Evolutionary conservation across 1,140 invertebrate genomes (phyloP).

Genomic region (Heliconius himera): DNA sequence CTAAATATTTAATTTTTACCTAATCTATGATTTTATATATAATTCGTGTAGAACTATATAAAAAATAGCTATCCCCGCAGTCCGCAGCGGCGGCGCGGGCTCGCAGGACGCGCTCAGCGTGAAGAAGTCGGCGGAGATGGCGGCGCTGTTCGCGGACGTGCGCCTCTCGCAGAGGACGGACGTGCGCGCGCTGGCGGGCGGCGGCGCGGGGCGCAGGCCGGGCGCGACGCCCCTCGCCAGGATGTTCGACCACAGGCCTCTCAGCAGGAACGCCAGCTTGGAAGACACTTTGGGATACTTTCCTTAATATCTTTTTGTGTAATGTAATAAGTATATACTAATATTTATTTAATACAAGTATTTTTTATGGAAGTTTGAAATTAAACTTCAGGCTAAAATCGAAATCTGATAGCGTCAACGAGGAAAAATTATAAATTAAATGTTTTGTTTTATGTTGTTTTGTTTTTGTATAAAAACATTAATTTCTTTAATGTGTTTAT

Average conservation of each 20-base stretch:
- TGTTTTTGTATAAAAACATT: background rate
- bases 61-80: too few relatives aligned
- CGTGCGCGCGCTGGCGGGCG: slow-evolving; percentile 69
- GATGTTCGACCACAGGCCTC: slow-evolving; percentile 65
- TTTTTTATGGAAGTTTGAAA: too few relatives aligned
- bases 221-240: slow-evolving; percentile 47
- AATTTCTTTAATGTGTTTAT: background rate
- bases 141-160: slow-evolving; percentile 90
- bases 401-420: background rate
- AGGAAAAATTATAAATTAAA: background rate
- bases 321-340: background rate
- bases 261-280: slow-evolving; percentile 68
- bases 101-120: slow-evolving; percentile 90
- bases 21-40: too few relatives aligned
- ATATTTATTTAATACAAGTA: background rate
- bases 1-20: too few relatives aligned
- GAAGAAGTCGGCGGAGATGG: slow-evolving; percentile 94
- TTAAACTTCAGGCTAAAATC: too few relatives aligned
- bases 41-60: too few relatives aligned
- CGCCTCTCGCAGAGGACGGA: slow-evolving; percentile 82
- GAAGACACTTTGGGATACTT: slow-evolving; percentile 78
- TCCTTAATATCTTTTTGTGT: slow-evolving; percentile 45
- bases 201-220: slow-evolving; percentile 54
- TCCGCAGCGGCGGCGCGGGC: slow-evolving; percentile 83
- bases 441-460: background rate